Evolutionary conservation across 2,797 vertebrate genomes (phyloP), one percentile per base, ranked within the genome.

Genomic region (Gobionotothen gibberifrons): DNA sequence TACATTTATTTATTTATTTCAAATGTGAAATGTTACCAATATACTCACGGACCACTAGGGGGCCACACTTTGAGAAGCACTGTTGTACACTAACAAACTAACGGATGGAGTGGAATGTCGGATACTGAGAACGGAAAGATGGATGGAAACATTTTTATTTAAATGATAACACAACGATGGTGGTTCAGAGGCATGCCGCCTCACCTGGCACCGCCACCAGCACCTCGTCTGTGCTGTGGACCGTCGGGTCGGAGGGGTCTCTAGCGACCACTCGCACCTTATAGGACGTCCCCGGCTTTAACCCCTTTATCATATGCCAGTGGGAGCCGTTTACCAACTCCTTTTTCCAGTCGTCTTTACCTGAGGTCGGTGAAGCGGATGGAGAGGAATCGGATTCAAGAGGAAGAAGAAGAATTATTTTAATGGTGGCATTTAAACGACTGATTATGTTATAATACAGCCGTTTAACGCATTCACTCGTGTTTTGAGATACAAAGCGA

Each of bases 191-290:
- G 87, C 92, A 91, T 91, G 91, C 90, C 5, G 90, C 96, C 97
- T 97, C 97, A 98, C 97, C 97, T 97, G 97, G 97, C 93, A 97
- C 95, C 75, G 94, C 94, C 87, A 98, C 95, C 95, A 95, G 89
- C 88, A 96, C 90, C 88, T 96, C 96, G 56, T 96, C 96, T 88
- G 96, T 96, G 94, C 94, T 96, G 95, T 94, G 94, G 79, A 94
- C 93, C 83, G 93, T 93, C 17, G 73, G 54, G 90, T 93, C 95
- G 73, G 92, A 90, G 74, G 93, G 92, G 90, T 96, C 96, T 94
- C 95, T 96, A 93, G 97, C 96, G 93, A 96, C 95, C 95, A 97
- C 94, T 39, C 93, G 95, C 87, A 98, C 96, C 94, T 92, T 96
- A 96, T 98, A 98, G 85, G 96, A 92, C 85, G 94, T 96, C 93